A percentile compares a stretch with the other conserved stretches of the same genome.
Evolutionary conservation across 2,113 vertebrate species (phyloP).

Genomic region (Stegostoma tigrinum): DNA sequence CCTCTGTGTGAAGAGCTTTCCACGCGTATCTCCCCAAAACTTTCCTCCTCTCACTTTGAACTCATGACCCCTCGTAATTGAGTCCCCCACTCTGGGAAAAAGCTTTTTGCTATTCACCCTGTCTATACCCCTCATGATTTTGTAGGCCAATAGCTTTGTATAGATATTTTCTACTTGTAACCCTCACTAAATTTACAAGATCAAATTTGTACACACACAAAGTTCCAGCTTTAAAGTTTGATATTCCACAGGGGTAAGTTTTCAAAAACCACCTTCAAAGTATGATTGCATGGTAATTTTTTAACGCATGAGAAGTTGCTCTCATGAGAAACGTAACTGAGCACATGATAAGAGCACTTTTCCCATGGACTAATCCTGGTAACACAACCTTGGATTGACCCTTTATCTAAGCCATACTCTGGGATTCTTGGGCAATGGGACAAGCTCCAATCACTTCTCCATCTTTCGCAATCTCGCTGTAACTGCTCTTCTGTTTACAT

Average conservation of each 20-base stretch:
- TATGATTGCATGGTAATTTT: not conserved
- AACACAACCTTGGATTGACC: not conserved
- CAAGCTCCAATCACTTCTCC: not conserved
- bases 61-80: too few species aligned
- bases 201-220: not conserved
- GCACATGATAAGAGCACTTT: not conserved
- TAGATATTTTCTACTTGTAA: not conserved
- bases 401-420: not conserved
- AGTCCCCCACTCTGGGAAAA: too few species aligned
- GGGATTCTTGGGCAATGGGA: not conserved
- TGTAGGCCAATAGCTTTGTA: not conserved
- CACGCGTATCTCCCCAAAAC: too few species aligned
- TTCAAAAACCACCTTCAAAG: not conserved
- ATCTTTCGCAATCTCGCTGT: not conserved
- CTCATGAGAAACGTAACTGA: not conserved
- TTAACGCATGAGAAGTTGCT: not conserved
- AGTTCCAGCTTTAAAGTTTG: not conserved
- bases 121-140: too few species aligned
- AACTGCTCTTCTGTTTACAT: not conserved
- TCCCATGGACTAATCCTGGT: constrained; percentile 8
- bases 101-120: too few species aligned
- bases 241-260: too few species aligned
- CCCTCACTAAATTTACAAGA: not conserved
- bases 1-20: too few species aligned
- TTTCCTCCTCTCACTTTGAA: too few species aligned